Base-by-base conservation (phyloP, 2,888 invertebrate species). In the Xylota segnis region DNA sequence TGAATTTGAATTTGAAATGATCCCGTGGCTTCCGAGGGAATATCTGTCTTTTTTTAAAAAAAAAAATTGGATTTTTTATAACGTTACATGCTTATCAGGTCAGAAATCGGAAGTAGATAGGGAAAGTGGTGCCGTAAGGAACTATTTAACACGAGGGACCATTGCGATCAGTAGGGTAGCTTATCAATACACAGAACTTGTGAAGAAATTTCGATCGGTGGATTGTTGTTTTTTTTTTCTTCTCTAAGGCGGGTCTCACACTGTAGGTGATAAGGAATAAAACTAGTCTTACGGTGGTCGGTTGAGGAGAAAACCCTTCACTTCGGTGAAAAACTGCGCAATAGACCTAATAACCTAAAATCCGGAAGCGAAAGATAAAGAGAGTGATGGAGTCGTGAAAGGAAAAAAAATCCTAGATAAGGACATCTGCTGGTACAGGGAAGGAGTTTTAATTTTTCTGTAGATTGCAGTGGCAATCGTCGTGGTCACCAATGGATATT, bases 91-190 rank as follows among this genome's bases (percentile, higher is more conserved):
- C 34, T 75, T 76, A 77, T 61, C 68, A n/a, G 1, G 34, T 16
- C 7, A n/a, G 23, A 23, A 23, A 52, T 74, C 74, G 61, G 74
- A 63, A 74, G 50, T 59, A 47, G 34, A 27, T 27, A 14, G 34
- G 9, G 37, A 47, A 29, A 34, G 23, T 34, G 61, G 18, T 9
- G 7, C n/a, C 40, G 52, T 43, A 6, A 2, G 54, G n/a, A 70
- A n/a, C 16, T 29, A 29, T 10, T 18, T 16, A 16, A 65, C 27
- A 27, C 27, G 56, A 27, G 47, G 32, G 56, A 18, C 14, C n/a
- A 40, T 59, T 27, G 52, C 59, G 50, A 65, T 50, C 58, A 45
- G 16, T 29, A 14, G 0, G 47, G 47, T 18, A 14, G 10, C 58
- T 76, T 68, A 76, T 68, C 76, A 50, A 52, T 40, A 40, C 16